Evolutionary conservation across 2,797 vertebrate genomes (phyloP).

Genomic region (Onychomys leucogaster): DNA sequence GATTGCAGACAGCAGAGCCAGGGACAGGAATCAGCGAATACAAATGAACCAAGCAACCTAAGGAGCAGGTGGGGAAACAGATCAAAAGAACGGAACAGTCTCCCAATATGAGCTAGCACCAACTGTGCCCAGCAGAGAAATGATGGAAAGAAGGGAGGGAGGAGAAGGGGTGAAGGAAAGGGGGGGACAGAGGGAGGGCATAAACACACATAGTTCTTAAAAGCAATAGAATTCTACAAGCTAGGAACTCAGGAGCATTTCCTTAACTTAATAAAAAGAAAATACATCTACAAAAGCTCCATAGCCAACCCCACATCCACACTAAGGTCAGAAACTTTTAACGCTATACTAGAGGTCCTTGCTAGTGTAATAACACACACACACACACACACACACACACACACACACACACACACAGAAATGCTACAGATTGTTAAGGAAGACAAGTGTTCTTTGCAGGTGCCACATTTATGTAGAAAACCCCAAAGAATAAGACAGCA

Average conservation of each 20-base stretch:
- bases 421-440: not conserved
- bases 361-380: not conserved
- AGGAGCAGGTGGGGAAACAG: not conserved
- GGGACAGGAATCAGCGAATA: not conserved
- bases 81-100: not conserved
- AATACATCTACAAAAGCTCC: not conserved
- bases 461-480: not conserved
- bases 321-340: not conserved
- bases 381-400: not conserved
- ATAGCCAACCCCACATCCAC: not conserved
- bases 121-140: not conserved
- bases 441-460: not conserved
- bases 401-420: not conserved
- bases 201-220: not conserved
- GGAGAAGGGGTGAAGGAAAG: not conserved
- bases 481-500: not conserved
- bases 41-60: not conserved
- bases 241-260: not conserved
- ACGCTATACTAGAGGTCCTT: not conserved
- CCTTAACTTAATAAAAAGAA: not conserved
- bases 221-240: not conserved
- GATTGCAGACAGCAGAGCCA: not conserved
- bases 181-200: not conserved
- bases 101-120: not conserved
- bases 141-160: not conserved